Conservation (phyloP, 2,113 vertebrate species). For the Cynopterus brachyotis region DNA sequence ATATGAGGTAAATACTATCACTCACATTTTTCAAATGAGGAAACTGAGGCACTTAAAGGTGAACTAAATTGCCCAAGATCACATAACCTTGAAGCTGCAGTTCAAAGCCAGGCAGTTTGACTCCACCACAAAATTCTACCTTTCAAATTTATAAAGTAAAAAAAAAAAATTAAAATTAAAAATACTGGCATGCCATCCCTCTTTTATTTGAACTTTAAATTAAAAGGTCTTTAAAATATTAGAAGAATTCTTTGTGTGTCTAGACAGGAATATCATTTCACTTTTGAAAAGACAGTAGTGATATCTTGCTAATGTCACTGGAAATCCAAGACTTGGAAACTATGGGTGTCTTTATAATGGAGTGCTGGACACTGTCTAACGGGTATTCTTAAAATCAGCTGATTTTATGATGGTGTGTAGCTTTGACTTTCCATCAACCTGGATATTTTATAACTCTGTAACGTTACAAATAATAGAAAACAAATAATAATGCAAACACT, state of each 20-base stretch:
- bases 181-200: too few relatives aligned
- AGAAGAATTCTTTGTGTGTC: not conserved
- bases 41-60: not conserved
- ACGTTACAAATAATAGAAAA: not conserved
- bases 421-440: not conserved
- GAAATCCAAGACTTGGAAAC: not conserved
- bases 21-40: not conserved
- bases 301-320: not conserved
- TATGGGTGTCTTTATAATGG: not conserved
- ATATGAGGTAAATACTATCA: not conserved
- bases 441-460: not conserved
- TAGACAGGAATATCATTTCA: not conserved
- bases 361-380: not conserved
- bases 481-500: not conserved
- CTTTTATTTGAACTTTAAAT: not conserved
- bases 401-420: not conserved
- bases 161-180: not conserved
- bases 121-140: not conserved
- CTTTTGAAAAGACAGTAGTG: not conserved
- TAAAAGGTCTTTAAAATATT: not conserved
- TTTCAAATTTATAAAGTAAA: not conserved
- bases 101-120: not conserved
- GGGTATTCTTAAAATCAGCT: not conserved
- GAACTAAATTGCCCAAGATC: not conserved
- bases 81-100: not conserved